Evolutionary conservation across 2,888 invertebrate species (phyloP).

Genomic region (Corbicula japonica): DNA sequence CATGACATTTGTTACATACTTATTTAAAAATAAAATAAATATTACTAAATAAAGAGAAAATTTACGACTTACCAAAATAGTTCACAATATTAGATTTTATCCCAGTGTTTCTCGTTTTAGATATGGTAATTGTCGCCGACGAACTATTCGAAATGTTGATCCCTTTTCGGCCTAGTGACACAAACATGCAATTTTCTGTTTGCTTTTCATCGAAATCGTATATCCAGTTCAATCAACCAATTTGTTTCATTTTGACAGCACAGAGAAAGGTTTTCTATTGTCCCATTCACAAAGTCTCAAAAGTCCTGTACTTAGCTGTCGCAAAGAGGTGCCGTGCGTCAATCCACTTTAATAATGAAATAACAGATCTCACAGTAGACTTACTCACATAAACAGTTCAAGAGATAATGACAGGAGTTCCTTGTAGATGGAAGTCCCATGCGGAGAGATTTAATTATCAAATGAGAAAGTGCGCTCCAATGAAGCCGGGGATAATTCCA

Average conservation of each 20-base stretch:
- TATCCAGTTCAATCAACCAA: slow-evolving; percentile 11
- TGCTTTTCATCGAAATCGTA: not conserved
- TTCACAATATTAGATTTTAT: slow-evolving; percentile 1
- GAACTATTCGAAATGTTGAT: not conserved
- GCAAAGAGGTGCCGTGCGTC: not conserved
- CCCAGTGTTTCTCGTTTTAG: slow-evolving; percentile 15
- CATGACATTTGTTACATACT: too few species aligned
- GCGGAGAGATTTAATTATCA: slow-evolving; percentile 7
- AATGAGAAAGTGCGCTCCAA: not conserved
- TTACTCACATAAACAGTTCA: not conserved
- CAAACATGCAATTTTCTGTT: slow-evolving; percentile 3
- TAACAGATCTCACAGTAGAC: slow-evolving; percentile 5
- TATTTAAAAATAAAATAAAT: not conserved
- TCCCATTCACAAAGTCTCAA: slow-evolving; percentile 10
- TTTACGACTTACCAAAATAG: slow-evolving; percentile 1
- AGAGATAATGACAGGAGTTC: not conserved
- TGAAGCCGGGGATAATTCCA: not conserved
- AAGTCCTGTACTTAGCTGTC: slow-evolving; percentile 7
- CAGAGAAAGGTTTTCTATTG: slow-evolving; percentile 1
- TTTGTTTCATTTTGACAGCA: not conserved
- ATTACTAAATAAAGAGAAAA: not conserved
- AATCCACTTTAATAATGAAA: slow-evolving; percentile 16
- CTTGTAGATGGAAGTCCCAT: slow-evolving; percentile 2
- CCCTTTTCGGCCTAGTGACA: not conserved
- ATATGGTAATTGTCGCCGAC: slow-evolving; percentile 4